Evolutionary conservation across 2,797 vertebrate species (phyloP), one percentile per base, ranked within the genome.

Genomic region (Acestrorhynchus altus): DNA sequence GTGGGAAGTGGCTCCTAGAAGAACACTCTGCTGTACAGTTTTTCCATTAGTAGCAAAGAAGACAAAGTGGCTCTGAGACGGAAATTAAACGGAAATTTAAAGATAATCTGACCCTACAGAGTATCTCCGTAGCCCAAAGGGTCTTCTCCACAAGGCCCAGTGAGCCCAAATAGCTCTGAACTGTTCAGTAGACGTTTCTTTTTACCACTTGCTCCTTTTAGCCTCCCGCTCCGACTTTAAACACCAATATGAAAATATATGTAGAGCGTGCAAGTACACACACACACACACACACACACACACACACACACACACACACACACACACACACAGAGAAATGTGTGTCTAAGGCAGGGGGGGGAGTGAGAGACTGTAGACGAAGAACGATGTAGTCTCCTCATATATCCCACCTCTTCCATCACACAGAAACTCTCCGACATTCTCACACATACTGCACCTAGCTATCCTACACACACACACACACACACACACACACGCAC

Each of bases 241-340:
- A 54, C 28, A 31, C 54, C 59, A 59, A 81, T 76, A 73, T 13
- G 15, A 67, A 76, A 76, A 73, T 76, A 83, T 63, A 81, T 79
- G 82, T 76, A 51, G 11, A 64, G 26, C 26, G n/a, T n/a, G n/a
- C n/a, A n/a, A n/a, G n/a, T n/a, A 24, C 57, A 7, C 72, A 75
- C 65, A 69, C 31, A 68, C 42, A 67, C 51, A 64, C 24, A 24
- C 35, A 65, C 16, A 31, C 63, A 66, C 69, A 73, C 16, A 47
- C 72, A 70, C 47, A 20, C 40, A 51, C 20, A n/a, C 8, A 15
- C 40, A 26, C 44, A 0, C 46, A 65, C 47, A 63, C 70, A 59
- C 70, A 46, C 31, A 15, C 20, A 6, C 20, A 72, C 39, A 63
- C 24, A 52, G 16, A 65, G 2, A 42, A 65, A 74, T 20, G n/a